Evolutionary conservation across 2,113 vertebrate species (phyloP).

Genomic region (Bos javanicus): DNA sequence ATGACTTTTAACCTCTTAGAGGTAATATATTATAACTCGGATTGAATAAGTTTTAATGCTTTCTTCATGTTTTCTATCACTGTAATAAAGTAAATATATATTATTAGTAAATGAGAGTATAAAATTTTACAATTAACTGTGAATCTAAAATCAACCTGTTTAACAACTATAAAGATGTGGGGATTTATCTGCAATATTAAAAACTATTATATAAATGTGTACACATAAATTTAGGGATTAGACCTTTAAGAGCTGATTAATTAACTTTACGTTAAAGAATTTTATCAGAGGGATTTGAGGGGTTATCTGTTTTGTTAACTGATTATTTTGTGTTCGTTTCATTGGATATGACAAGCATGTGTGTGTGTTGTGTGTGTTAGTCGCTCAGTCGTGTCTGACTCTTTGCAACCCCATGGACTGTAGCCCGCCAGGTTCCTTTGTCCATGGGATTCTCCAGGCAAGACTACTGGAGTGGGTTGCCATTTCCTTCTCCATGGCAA

Average conservation of each 20-base stretch:
- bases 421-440: too few relatives aligned
- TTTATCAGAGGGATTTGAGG: background rate
- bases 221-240: background rate
- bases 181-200: background rate
- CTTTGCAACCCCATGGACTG: too few relatives aligned
- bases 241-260: background rate
- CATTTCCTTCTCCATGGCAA: background rate
- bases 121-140: background rate
- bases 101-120: background rate
- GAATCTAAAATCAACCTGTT: background rate
- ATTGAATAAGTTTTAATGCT: conserved; percentile 80
- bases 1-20: conserved; percentile 18
- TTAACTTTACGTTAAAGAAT: background rate
- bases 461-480: too few relatives aligned
- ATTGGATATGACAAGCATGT: background rate
- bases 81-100: conserved; percentile 64
- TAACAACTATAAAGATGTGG: background rate
- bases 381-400: too few relatives aligned
- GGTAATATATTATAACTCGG: conserved; percentile 74
- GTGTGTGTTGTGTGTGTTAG: too few relatives aligned
- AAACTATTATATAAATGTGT: background rate
- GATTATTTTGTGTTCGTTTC: background rate
- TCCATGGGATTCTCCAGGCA: too few relatives aligned
- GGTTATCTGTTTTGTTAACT: background rate
- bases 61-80: conserved; percentile 87